A percentile compares a stretch with the other conserved stretches of the same genome.
These are phyloP conservation scores for Todiramphus chloris DNA, from an alignment of 2,113 vertebrate genomes.

Conservation along the genomic window DNA sequence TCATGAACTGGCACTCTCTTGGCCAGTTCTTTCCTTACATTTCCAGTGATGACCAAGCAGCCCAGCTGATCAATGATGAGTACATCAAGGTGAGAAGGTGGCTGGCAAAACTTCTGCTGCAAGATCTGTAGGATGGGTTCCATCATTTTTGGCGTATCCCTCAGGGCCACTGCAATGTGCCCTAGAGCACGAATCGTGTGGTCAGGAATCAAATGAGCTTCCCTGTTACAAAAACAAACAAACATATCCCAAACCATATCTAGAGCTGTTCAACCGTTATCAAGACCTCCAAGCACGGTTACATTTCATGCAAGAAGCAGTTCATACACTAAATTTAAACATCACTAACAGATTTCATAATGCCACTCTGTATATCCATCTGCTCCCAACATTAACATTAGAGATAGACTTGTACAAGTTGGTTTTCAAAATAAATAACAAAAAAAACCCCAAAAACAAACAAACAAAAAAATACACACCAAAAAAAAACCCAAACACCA, in stretches of 20 bases:
- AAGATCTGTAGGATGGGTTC: slow-evolving; percentile 96
- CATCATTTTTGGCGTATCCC: slow-evolving; percentile 95
- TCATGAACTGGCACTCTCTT: not conserved
- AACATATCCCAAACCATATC: not conserved
- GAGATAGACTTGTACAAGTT: not conserved
- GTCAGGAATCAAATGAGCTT: slow-evolving; percentile 94
- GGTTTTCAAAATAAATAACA: not conserved
- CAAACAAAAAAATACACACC: not conserved
- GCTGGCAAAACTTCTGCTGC: slow-evolving; percentile 97
- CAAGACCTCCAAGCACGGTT: not conserved
- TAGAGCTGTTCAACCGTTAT: not conserved
- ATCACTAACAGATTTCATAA: not conserved
- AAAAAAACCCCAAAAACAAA: too few species aligned
- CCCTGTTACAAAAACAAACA: slow-evolving; percentile 71
- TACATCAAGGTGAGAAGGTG: slow-evolving; percentile 90
- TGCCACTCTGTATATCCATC: not conserved
- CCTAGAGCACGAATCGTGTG: slow-evolving; percentile 95
- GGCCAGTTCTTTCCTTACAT: slow-evolving; percentile 76
- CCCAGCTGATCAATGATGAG: slow-evolving; percentile 96
- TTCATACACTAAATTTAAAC: not conserved
- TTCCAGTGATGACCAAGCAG: slow-evolving; percentile 96
- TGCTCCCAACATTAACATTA: not conserved
- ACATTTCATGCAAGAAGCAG: not conserved
- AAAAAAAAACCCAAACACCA: too few species aligned
- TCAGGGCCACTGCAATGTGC: slow-evolving; percentile 92